Percentiles rank a stretch among this genome's conserved stretches.
phyloP scores from a whole-genome alignment of 2,113 vertebrate species.

The Mola mola region DNA sequence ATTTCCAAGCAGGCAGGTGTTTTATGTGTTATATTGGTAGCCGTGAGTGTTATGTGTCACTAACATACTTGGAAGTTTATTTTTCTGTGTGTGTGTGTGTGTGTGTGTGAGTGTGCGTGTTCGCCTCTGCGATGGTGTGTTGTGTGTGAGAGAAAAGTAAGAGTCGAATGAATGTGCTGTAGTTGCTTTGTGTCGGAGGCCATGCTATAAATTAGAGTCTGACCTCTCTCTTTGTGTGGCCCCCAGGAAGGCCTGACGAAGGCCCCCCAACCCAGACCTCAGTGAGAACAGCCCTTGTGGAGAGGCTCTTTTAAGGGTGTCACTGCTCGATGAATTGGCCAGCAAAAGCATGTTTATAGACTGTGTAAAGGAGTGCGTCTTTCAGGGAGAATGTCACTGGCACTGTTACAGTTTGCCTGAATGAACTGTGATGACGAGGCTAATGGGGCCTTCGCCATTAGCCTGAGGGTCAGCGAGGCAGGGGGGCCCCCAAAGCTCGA shows the following conservation, averaged over 20 bases:
- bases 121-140: too few species aligned
- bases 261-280: slow-evolving; percentile 68
- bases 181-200: slow-evolving; percentile 62
- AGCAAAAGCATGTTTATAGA: slow-evolving; percentile 90
- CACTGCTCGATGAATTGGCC: slow-evolving; percentile 86
- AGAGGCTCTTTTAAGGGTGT: slow-evolving; percentile 83
- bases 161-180: slow-evolving; percentile 38
- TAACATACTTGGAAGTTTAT: not conserved
- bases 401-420: slow-evolving; percentile 90
- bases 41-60: slow-evolving; percentile 1
- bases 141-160: slow-evolving; percentile 13
- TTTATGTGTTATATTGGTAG: not conserved
- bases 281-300: slow-evolving; percentile 74
- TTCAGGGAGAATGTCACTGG: slow-evolving; percentile 90
- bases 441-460: slow-evolving; percentile 84
- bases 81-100: not conserved
- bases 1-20: slow-evolving; percentile 11
- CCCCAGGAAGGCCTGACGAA: slow-evolving; percentile 65
- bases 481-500: slow-evolving; percentile 22
- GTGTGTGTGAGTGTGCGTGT: too few species aligned
- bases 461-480: slow-evolving; percentile 70
- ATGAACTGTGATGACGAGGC: slow-evolving; percentile 89
- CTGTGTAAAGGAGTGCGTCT: slow-evolving; percentile 91
- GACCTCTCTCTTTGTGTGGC: slow-evolving; percentile 79
- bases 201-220: slow-evolving; percentile 83